These are phyloP conservation scores for Arnoldichthys spilopterus DNA, from an alignment of 2,797 vertebrate genomes.

Conservation along the genomic window DNA sequence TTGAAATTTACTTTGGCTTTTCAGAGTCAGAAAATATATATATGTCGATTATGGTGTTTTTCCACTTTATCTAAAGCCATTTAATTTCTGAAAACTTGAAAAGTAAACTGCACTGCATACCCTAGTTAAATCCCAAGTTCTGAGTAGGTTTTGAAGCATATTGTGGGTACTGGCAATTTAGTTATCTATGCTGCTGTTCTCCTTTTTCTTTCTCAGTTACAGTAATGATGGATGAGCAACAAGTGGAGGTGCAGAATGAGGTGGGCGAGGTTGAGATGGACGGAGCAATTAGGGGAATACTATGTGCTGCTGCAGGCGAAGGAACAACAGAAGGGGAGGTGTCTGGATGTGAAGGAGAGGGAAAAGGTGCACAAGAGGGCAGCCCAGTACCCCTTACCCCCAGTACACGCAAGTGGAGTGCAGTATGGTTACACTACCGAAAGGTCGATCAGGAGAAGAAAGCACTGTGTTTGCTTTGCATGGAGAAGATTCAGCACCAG, in stretches of 20 bases:
- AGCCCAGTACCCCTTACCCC: constrained; percentile 22
- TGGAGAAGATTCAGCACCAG: constrained; percentile 69
- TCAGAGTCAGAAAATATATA: no score
- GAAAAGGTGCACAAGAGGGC: constrained; percentile 32
- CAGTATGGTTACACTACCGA: constrained; percentile 74
- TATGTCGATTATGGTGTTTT: background rate
- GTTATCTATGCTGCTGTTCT: background rate
- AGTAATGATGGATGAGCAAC: constrained; percentile 65
- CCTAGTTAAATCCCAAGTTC: background rate
- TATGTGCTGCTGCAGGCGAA: constrained; percentile 50
- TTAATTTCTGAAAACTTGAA: background rate
- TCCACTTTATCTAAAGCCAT: background rate
- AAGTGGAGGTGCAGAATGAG: constrained; percentile 48
- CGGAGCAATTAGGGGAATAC: constrained; percentile 54
- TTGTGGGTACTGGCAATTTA: background rate
- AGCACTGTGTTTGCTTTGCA: constrained; percentile 72
- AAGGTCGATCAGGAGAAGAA: constrained; percentile 63
- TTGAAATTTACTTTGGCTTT: no score
- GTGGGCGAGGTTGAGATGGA: constrained; percentile 57
- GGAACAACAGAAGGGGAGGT: constrained; percentile 26
- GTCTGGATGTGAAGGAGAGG: constrained; percentile 41
- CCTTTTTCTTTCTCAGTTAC: constrained; percentile 60
- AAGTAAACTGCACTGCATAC: background rate
- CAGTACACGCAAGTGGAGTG: constrained; percentile 62
- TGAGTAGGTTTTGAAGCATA: background rate